A percentile compares a stretch with the other conserved stretches of the same genome.
These are phyloP conservation scores for Bufo bufo DNA, from an alignment of 2,113 vertebrate genomes.

Conservation along the genomic window DNA sequence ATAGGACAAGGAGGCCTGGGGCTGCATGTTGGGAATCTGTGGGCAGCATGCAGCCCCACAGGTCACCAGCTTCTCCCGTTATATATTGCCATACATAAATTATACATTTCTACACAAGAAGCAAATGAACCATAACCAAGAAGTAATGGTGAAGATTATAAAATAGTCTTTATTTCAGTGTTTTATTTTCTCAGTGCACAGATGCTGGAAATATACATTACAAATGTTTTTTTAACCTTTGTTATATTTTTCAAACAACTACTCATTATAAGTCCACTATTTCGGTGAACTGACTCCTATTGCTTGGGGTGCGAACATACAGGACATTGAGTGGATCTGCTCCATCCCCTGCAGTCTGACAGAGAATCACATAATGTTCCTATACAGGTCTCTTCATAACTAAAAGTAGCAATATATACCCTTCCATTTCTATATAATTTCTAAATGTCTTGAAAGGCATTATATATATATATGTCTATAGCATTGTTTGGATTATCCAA, in stretches of 20 bases:
- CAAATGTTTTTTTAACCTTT: slow-evolving; percentile 6
- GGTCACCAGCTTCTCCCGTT: background rate
- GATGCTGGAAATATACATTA: slow-evolving; percentile 47
- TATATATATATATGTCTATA: background rate
- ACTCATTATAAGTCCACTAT: slow-evolving; percentile 8
- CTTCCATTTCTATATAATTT: background rate
- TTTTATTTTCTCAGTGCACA: slow-evolving; percentile 48
- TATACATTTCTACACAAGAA: background rate
- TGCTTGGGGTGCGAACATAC: background rate
- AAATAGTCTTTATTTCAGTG: slow-evolving; percentile 52
- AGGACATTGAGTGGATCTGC: background rate
- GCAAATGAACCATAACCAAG: background rate
- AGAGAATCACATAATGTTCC: too few species aligned
- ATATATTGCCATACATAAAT: background rate
- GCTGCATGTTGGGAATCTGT: too few species aligned
- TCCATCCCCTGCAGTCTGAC: background rate
- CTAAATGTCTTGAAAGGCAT: background rate
- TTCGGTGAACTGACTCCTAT: background rate
- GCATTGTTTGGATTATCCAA: background rate
- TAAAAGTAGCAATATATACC: slow-evolving; percentile 22
- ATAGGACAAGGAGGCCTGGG: too few species aligned
- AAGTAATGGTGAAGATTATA: slow-evolving; percentile 3
- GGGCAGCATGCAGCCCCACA: too few species aligned
- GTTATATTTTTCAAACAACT: slow-evolving; percentile 16
- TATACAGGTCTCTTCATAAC: background rate